Base-by-base conservation (phyloP, 53 echinoderm and acorn worm genomes). In the Hippasteria phrygiana region DNA sequence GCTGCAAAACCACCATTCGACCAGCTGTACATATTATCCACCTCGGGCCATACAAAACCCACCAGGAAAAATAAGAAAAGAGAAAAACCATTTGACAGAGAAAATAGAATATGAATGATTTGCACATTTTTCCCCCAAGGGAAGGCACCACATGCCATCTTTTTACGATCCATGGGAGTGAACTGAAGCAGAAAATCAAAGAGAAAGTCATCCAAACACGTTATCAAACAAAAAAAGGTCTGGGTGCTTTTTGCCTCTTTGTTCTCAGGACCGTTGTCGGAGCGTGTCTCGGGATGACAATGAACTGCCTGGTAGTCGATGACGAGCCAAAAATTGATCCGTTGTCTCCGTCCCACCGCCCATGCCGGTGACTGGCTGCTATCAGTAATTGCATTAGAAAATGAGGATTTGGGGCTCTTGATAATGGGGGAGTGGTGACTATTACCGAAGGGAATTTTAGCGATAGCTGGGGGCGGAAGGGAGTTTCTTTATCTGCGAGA, bases 51-150 rank as follows among this genome's bases (percentile, higher is more conserved):
- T 18, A 38, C 39, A 26, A 71, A n/a, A 69, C 50, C 32, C 28
- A 1, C 45, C 36, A 35, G 27, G 62, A 35, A 65, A 36, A 83
- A 54, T 32, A 27, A 36, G 77, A 63, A 63, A 63, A 63, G 1
- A 35, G n/a, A 35, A 35, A 67, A 67, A 67, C 34, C 16, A 18
- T 17, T 24, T 24, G 36, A 35, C 50, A 71, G 45, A 71, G 71
- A 70, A 85, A 85, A 85, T 71, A 85, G 46, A 85, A 71, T 48
- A 85, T 85, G 85, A 85, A 85, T 85, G 36, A 85, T 75, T 75
- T 48, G 75, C 75, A 75, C 50, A 70, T 48, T 69, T 50, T 20
- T 7, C 45, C 78, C 85, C 71, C 10, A 28, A 50, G 71, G 85
- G 70, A 12, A 22, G 81, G 69, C 53, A 28, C 4, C 36, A 32